Conservation (phyloP, 2,797 vertebrate species). For the Rhinella marina region DNA sequence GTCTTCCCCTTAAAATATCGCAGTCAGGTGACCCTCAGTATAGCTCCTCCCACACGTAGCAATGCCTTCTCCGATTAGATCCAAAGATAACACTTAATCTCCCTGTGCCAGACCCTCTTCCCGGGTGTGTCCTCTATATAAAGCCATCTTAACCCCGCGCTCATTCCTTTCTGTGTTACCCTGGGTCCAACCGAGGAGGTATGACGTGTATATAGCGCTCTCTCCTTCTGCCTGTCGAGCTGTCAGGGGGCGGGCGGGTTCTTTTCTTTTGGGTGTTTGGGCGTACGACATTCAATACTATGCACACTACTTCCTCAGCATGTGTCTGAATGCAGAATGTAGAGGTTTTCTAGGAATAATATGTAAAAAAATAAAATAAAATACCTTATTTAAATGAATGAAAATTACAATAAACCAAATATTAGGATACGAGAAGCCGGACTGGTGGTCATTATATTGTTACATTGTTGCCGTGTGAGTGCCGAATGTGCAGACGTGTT, state of each 20-base stretch:
- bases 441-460: not conserved
- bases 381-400: conserved; percentile 65
- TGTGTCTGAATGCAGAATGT: conserved; percentile 84
- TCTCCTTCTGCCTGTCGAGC: conserved; percentile 14
- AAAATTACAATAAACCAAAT: conserved; percentile 60
- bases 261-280: conserved; percentile 54
- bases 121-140: not conserved
- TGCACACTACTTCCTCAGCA: conserved; percentile 81
- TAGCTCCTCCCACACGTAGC: not conserved
- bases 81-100: conserved; percentile 2
- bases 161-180: not conserved
- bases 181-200: conserved; percentile 25
- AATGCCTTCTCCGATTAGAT: not conserved
- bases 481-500: not conserved
- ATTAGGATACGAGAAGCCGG: conserved; percentile 34
- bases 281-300: conserved; percentile 81
- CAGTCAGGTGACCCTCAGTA: not conserved
- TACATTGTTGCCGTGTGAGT: not conserved
- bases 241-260: not conserved
- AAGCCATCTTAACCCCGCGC: not conserved
- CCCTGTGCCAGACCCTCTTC: not conserved
- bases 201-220: conserved; percentile 35
- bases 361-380: conserved; percentile 56
- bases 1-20: not conserved
- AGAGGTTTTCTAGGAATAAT: conserved; percentile 73